Conservation (phyloP, 2,888 invertebrate species). For the Sarcophaga subvicina region DNA sequence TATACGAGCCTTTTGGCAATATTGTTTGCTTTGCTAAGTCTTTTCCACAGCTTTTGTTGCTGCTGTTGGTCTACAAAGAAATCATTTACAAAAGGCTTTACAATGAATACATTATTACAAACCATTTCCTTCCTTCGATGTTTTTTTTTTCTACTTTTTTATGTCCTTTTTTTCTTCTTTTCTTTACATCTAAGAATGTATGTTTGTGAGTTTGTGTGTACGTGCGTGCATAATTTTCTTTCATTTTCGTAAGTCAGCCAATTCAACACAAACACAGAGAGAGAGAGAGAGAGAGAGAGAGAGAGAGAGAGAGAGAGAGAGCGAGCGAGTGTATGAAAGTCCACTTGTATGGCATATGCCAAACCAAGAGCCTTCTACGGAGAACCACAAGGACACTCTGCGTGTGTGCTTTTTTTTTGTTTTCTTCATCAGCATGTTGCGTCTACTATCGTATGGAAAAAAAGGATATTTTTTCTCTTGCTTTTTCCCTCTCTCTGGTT, state of each 20-base stretch:
- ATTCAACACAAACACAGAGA: not conserved
- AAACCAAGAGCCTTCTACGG: not conserved
- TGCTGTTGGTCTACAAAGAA: constrained; percentile 33
- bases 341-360: constrained; percentile 53
- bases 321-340: constrained; percentile 14
- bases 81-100: constrained; percentile 62
- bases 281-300: no score
- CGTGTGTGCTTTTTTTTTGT: constrained; percentile 26
- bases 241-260: not conserved
- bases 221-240: constrained; percentile 19
- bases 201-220: not conserved
- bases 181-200: constrained; percentile 27
- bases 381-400: constrained; percentile 52
- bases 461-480: not conserved
- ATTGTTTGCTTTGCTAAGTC: not conserved
- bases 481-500: no score
- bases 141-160: constrained; percentile 8
- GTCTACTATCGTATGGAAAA: not conserved
- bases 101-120: constrained; percentile 67
- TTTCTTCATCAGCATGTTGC: not conserved
- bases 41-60: not conserved
- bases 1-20: constrained; percentile 50
- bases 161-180: constrained; percentile 60
- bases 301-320: not conserved
- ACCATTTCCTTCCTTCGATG: constrained; percentile 59